These are phyloP conservation scores for Drosophila athabasca DNA, from an alignment of 1,140 invertebrate species.

Conservation along the genomic window DNA sequence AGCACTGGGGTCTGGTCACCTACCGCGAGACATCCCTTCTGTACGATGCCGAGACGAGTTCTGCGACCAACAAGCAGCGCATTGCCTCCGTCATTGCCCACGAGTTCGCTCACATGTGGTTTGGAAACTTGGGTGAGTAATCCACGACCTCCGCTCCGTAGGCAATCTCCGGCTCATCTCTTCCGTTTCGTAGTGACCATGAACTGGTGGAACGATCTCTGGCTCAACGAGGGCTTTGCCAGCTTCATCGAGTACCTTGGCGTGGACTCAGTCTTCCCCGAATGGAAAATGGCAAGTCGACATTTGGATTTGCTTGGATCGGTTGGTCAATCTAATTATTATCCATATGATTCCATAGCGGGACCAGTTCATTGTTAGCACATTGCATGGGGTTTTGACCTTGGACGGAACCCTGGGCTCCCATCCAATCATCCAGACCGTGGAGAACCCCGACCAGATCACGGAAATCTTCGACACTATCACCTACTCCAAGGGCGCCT, in stretches of 20 bases:
- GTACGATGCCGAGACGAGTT: constrained; percentile 88
- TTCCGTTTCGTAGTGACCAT: constrained; percentile 88
- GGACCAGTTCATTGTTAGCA: constrained; percentile 89
- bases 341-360: constrained; percentile 60
- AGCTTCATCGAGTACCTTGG: constrained; percentile 93
- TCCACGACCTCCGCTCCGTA: too few relatives aligned
- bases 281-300: constrained; percentile 91
- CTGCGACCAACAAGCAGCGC: constrained; percentile 89
- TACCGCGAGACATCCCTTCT: constrained; percentile 93
- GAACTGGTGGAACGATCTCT: constrained; percentile 96
- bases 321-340: constrained; percentile 70
- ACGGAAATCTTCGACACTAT: constrained; percentile 96
- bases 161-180: background rate
- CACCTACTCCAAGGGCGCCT: constrained; percentile 96
- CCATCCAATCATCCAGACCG: constrained; percentile 93
- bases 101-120: constrained; percentile 97
- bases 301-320: background rate
- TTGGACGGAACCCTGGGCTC: constrained; percentile 93
- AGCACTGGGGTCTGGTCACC: constrained; percentile 95
- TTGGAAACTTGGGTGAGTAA: constrained; percentile 88
- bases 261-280: constrained; percentile 88
- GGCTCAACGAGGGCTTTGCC: constrained; percentile 97
- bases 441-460: constrained; percentile 94
- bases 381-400: constrained; percentile 89
- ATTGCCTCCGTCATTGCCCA: constrained; percentile 94